A percentile compares a stretch with the other conserved stretches of the same genome.
These are phyloP conservation scores for Carettochelys insculpta DNA, from an alignment of 2,113 vertebrate species.

Conservation along the genomic window DNA sequence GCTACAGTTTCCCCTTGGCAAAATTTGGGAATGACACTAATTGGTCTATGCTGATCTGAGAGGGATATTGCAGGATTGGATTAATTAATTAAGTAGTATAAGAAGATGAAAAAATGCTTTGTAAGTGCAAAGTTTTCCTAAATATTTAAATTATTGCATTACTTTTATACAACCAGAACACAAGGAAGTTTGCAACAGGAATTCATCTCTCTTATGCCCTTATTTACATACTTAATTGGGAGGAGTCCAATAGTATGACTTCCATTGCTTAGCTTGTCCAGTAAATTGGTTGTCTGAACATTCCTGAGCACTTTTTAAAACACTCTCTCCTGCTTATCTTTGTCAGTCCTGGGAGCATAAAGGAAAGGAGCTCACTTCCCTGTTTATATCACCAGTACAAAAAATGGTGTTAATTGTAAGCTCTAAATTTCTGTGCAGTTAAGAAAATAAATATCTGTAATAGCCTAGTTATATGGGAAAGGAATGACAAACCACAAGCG, in stretches of 20 bases:
- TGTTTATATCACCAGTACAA: neutral
- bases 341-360: neutral
- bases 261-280: neutral
- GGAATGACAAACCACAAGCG: neutral
- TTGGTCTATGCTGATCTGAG: neutral
- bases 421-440: constrained; percentile 15
- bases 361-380: neutral
- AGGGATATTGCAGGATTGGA: neutral
- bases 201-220: neutral
- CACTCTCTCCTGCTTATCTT: neutral
- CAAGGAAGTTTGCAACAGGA: rapidly evolving
- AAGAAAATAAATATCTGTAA: constrained; percentile 22
- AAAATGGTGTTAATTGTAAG: neutral
- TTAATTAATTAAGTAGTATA: neutral
- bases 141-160: neutral
- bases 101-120: neutral
- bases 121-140: neutral
- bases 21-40: neutral
- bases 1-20: neutral
- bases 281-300: neutral
- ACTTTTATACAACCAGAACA: neutral
- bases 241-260: neutral
- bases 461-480: neutral
- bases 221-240: neutral
- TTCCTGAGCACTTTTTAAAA: neutral